Evolutionary conservation across 2,113 vertebrate species (phyloP), one percentile per base, ranked within the genome.

Genomic region (Protomyctophum bolini): DNA sequence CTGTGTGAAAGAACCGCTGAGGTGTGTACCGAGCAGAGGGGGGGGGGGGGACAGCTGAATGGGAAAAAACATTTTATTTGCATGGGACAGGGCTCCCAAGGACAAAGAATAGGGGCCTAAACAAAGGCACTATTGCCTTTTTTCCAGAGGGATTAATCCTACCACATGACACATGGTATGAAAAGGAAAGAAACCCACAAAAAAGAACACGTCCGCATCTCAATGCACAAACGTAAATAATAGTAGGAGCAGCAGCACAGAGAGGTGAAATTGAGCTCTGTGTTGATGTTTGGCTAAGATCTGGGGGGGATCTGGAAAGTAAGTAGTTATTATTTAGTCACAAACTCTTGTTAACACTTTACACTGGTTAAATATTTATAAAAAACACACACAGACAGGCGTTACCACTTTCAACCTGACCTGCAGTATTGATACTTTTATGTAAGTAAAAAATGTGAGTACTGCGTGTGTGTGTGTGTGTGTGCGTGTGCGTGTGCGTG

Each of bases 1-100:
- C 84, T 86, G 83, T 82, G 86, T 91, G 88, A 90, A 88, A 89
- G 81, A 88, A 82, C 76, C 81, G 79, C 80, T 87, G 80, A 87
- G 84, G 80, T 84, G 84, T 84, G 86, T 85, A 75, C 75, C 61
- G 83, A 74, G 50, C 0, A 7, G 65, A 71, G 72, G 2, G 49
- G 61, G 46, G 58, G 61, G 58, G 80, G 76, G 58, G 52, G 55
- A 81, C 69, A 63, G 75, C 70, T 78, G 69, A 89, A 91, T 86
- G 80, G 69, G 86, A 75, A 21, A 84, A 72, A 77, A 62, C 80
- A 73, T 72, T 83, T 87, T 80, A 89, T 88, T 84, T 90, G 76
- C 68, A 87, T 48, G 72, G 78, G 85, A 86, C 51, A 62, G 83
- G 82, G 83, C 79, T 81, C 81, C 75, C 85, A 87, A 86, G 89